Conservation (phyloP, 2,888 invertebrate species). For the Allolobophora icterica region DNA sequence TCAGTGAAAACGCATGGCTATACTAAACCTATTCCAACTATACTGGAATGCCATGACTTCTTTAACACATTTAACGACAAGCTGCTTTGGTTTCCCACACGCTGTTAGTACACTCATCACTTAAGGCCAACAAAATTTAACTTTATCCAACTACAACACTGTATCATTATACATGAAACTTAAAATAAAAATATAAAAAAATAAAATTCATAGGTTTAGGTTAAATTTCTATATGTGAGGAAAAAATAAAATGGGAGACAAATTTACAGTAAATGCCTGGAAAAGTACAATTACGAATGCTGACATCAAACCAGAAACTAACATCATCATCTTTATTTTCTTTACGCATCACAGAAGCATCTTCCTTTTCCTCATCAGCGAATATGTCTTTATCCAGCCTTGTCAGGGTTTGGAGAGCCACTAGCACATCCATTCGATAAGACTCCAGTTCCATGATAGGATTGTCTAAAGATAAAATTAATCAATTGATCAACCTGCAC, state of each 20-base stretch:
- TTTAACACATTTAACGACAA: too few species aligned
- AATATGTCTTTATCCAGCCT: constrained; percentile 64
- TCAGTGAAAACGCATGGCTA: too few species aligned
- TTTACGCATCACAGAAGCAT: constrained; percentile 62
- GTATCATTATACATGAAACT: too few species aligned
- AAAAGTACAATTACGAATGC: background rate
- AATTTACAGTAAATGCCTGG: background rate
- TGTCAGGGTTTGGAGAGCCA: constrained; percentile 60
- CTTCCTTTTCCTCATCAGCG: constrained; percentile 62
- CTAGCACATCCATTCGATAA: constrained; percentile 63
- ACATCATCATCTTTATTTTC: constrained; percentile 46
- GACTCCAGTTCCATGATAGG: constrained; percentile 64
- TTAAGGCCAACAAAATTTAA: too few species aligned
- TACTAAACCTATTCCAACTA: too few species aligned
- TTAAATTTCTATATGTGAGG: background rate
- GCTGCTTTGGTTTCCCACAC: too few species aligned
- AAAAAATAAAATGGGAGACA: background rate
- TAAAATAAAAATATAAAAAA: too few species aligned
- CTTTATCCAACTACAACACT: background rate
- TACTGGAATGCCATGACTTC: too few species aligned
- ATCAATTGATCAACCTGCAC: background rate
- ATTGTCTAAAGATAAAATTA: constrained; percentile 54
- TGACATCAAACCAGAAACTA: background rate
- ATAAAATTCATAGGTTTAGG: background rate
- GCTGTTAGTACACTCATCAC: too few species aligned